Evolutionary conservation across 1,140 invertebrate genomes (phyloP), one percentile per base, ranked within the genome.

Genomic region (Brachionus calyciflorus): DNA sequence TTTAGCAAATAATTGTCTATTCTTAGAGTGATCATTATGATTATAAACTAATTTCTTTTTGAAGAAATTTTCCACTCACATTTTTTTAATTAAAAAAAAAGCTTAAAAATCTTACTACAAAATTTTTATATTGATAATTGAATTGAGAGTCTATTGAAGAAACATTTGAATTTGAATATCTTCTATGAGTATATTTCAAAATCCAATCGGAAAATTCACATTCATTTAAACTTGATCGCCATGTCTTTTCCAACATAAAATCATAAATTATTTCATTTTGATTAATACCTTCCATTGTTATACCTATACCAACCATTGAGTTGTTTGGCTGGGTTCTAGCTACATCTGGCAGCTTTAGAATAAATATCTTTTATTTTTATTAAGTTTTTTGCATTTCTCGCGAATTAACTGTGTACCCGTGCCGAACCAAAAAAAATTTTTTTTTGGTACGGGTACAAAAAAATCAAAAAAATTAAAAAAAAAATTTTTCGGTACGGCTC

Each of bases 211-310:
- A 82, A 3, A 94, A 82, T 82, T 93, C 49, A 10, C 4, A 28
- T 17, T 41, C n/a, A 51, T 41, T 41, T 14, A 75, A 53, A 40
- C 19, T 28, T 2, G 83, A 82, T 33, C 89, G 86, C 88, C 91
- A 94, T 1, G 88, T 89, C 79, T 91, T 89, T 85, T 96, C 93
- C 60, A 89, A 86, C 88, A 94, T 92, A 7, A 95, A 86, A 55
- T 96, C 93, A 82, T 94, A 96, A 57, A 94, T 89, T 0, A 92
- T 90, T 81, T 96, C 93, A 85, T 97, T 96, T 82, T 96, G 93
- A 82, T 92, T 90, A 37, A 96, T 96, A 60, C 55, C 94, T 84
- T 96, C 94, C 0, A 91, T 91, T 6, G 89, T 89, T 1, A 91
- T 83, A 0, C 94, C 94, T 7, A 89, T 90, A 7, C 94, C 94